phyloP scores from a whole-genome alignment of 2,888 invertebrate genomes.

The Monochamus alternatus region DNA sequence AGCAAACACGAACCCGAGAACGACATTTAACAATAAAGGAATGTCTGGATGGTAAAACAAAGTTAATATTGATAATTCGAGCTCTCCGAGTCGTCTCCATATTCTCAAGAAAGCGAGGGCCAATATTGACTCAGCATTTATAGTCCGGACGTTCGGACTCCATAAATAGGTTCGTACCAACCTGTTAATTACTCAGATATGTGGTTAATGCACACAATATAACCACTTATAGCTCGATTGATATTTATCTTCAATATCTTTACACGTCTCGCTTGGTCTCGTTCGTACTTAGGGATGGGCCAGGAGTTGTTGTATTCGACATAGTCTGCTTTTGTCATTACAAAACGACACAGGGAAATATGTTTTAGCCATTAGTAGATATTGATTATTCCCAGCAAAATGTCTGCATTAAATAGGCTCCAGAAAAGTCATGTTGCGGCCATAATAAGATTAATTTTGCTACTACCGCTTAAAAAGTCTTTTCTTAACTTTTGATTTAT shows the following conservation, averaged over 20 bases:
- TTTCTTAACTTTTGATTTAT: no score
- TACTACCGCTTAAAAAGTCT: no score
- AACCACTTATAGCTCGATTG: slow-evolving; percentile 67
- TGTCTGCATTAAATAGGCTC: no score
- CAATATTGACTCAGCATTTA: slow-evolving; percentile 72
- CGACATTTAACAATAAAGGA: slow-evolving; percentile 50
- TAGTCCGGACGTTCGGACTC: slow-evolving; percentile 69
- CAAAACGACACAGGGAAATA: no score
- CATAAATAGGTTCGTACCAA: slow-evolving; percentile 70
- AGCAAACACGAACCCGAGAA: slow-evolving; percentile 40
- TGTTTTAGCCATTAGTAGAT: no score
- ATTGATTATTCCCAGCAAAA: no score
- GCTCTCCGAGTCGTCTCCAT: slow-evolving; percentile 61
- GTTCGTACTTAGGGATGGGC: background rate
- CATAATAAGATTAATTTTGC: no score
- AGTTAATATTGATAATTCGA: slow-evolving; percentile 70
- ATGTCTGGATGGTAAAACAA: slow-evolving; percentile 62
- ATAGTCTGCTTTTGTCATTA: no score
- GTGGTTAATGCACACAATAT: slow-evolving; percentile 67
- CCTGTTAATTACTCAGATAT: slow-evolving; percentile 71
- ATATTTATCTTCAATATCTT: slow-evolving; percentile 65
- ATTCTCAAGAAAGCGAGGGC: slow-evolving; percentile 69
- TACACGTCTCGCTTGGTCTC: slow-evolving; percentile 17
- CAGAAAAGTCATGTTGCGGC: no score
- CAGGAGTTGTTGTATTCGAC: no score